Evolutionary conservation across 2,888 invertebrate genomes (phyloP).

Genomic region (Seira musarum): DNA sequence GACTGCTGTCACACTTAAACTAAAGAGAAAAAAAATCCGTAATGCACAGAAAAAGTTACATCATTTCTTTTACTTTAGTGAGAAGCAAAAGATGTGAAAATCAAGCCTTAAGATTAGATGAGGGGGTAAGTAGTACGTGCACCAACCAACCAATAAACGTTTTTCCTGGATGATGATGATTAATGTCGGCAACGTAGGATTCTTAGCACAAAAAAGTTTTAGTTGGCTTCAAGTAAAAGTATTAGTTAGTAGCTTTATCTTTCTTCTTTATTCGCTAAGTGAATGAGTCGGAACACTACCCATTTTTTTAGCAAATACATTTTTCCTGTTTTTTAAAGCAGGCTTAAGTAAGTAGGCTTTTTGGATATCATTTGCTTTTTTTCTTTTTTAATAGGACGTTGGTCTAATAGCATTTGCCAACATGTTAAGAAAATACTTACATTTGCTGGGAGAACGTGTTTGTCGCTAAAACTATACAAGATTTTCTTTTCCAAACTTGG

Average conservation of each 20-base stretch:
- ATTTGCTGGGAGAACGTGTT: background rate
- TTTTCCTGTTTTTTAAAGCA: constrained; percentile 7
- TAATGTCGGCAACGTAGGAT: constrained; percentile 49
- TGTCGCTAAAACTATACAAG: background rate
- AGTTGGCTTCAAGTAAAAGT: too few relatives aligned
- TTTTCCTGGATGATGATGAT: constrained; percentile 38
- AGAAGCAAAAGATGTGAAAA: background rate
- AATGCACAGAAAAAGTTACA: background rate
- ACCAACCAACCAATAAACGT: background rate
- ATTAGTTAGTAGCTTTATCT: too few relatives aligned
- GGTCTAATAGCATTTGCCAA: too few relatives aligned
- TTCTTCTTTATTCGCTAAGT: constrained; percentile 6
- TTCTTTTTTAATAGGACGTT: background rate
- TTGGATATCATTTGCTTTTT: background rate
- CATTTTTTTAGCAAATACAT: constrained; percentile 3
- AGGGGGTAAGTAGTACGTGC: background rate
- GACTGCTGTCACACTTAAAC: background rate
- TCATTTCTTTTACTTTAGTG: background rate
- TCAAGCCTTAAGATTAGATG: background rate
- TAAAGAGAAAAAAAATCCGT: background rate
- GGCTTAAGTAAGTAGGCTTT: too few relatives aligned
- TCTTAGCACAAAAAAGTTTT: constrained; percentile 17
- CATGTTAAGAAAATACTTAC: constrained; percentile 1
- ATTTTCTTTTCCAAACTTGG: constrained; percentile 21
- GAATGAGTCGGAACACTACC: background rate